Evolutionary conservation across 2,113 vertebrate species (phyloP).

Genomic region (Boulengeromyrus knoepffleri): DNA sequence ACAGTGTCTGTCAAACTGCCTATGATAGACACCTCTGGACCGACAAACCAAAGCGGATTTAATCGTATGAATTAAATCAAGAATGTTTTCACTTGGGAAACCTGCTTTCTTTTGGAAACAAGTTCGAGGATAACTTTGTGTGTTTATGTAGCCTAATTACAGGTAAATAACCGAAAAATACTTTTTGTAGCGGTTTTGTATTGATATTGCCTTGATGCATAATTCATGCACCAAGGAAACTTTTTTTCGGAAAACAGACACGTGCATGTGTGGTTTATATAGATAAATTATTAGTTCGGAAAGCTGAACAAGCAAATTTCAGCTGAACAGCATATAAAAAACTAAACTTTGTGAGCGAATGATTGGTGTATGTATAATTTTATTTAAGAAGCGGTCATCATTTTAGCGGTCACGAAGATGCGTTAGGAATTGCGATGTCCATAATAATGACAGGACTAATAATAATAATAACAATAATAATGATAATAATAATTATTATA

Average conservation of each 20-base stretch:
- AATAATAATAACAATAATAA: not conserved
- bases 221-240: not conserved
- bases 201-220: not conserved
- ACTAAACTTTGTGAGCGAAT: not conserved
- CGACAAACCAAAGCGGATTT: not conserved
- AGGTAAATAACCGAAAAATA: conserved; percentile 13
- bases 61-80: not conserved
- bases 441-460: not conserved
- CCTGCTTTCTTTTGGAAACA: not conserved
- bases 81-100: conserved; percentile 11
- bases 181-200: not conserved
- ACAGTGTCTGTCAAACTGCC: conserved; percentile 5
- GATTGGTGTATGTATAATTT: not conserved
- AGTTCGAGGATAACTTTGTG: not conserved
- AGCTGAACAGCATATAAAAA: not conserved
- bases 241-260: not conserved
- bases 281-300: not conserved
- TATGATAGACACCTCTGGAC: not conserved
- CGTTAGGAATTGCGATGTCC: not conserved
- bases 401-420: not conserved
- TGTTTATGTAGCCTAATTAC: conserved; percentile 1
- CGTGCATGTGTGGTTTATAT: not conserved
- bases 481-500: too few species aligned
- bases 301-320: not conserved
- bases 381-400: not conserved